Evolutionary conservation across 2,888 invertebrate species (phyloP).

Genomic region (Nymphalis urticae): DNA sequence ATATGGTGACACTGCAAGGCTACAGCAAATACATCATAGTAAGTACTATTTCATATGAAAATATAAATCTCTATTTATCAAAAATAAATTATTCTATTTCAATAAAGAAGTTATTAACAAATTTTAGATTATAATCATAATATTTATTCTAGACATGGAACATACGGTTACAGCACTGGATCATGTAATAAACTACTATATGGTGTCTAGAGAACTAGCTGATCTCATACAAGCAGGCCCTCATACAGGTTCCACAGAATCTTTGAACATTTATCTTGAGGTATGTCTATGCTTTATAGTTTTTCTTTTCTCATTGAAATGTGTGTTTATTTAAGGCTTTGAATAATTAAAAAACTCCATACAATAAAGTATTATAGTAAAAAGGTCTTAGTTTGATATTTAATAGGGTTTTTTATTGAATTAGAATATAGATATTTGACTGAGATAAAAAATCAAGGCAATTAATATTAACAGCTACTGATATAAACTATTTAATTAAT

Average conservation of each 20-base stretch:
- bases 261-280: conserved; percentile 76
- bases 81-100: too few species aligned
- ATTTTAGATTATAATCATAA: not conserved
- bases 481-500: too few species aligned
- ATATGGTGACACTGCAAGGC: conserved; percentile 95
- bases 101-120: too few species aligned
- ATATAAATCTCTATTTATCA: too few species aligned
- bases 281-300: conserved; percentile 44
- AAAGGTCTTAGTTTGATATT: too few species aligned
- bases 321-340: too few species aligned
- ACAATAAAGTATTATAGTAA: too few species aligned
- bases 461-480: too few species aligned
- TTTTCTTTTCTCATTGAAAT: too few species aligned
- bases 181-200: conserved; percentile 97
- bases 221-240: conserved; percentile 92
- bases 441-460: too few species aligned
- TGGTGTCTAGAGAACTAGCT: conserved; percentile 95
- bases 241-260: conserved; percentile 82
- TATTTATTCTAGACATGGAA: conserved; percentile 89
- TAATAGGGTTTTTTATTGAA: not conserved
- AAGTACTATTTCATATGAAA: conserved; percentile 44
- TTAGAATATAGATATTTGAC: too few species aligned
- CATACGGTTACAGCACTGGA: conserved; percentile 93
- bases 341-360: too few species aligned
- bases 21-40: conserved; percentile 96